Percentiles rank a stretch among this genome's conserved stretches.
Conservation (phyloP, 2,888 invertebrate species). For the Drosophila falleni region DNA sequence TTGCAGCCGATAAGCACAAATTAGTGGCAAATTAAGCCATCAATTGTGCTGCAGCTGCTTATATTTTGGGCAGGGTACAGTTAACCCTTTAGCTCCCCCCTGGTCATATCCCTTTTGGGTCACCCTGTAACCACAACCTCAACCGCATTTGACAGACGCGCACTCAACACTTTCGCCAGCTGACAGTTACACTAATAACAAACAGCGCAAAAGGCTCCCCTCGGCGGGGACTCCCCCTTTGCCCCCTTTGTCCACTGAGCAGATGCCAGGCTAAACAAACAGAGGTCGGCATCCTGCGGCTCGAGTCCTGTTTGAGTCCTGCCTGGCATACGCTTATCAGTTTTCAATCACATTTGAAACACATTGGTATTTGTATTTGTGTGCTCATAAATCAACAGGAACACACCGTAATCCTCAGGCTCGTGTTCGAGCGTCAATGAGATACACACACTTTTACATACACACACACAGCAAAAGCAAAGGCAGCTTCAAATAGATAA, state of each 20-base stretch:
- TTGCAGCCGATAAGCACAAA: conserved; percentile 70
- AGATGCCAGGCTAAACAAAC: conserved; percentile 46
- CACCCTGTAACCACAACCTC: conserved; percentile 57
- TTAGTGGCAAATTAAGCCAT: conserved; percentile 82
- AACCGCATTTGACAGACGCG: conserved; percentile 74
- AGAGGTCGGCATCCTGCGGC: conserved; percentile 36
- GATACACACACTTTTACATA: conserved; percentile 1
- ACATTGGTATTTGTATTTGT: conserved; percentile 74
- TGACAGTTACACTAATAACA: conserved; percentile 79
- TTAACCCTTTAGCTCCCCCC: neutral
- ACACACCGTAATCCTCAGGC: conserved; percentile 67
- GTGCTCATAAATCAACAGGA: conserved; percentile 75
- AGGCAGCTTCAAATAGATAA: conserved; percentile 73
- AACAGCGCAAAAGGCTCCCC: conserved; percentile 11
- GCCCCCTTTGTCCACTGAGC: neutral
- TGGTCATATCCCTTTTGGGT: neutral
- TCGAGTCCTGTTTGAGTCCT: conserved; percentile 30
- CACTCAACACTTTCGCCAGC: conserved; percentile 78
- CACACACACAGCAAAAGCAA: conserved; percentile 23
- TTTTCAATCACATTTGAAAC: conserved; percentile 80
- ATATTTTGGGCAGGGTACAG: conserved; percentile 35
- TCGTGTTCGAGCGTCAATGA: conserved; percentile 36
- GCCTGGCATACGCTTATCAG: conserved; percentile 68
- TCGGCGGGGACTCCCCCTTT: neutral
- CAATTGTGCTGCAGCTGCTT: conserved; percentile 58